These are phyloP conservation scores for Mercenaria mercenaria DNA, from an alignment of 1,140 invertebrate species.

Conservation along the genomic window DNA sequence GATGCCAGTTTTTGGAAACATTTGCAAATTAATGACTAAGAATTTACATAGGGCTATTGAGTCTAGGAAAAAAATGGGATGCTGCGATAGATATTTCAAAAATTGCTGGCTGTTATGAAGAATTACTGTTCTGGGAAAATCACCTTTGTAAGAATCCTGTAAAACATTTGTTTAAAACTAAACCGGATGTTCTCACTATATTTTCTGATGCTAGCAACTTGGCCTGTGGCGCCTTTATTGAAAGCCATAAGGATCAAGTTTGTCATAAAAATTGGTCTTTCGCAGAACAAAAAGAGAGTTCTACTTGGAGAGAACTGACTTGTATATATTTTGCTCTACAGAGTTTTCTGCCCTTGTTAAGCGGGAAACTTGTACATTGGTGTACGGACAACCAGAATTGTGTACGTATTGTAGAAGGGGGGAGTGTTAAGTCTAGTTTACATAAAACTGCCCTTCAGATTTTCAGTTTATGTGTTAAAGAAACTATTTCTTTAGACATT, in stretches of 20 bases:
- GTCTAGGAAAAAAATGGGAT: not conserved
- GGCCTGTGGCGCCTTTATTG: constrained; percentile 33
- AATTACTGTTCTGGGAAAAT: constrained; percentile 23
- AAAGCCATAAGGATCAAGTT: not conserved
- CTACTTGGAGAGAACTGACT: constrained; percentile 6
- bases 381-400: constrained; percentile 1
- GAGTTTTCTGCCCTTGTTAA: not conserved
- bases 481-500: constrained; percentile 23
- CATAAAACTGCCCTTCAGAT: constrained; percentile 28
- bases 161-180: not conserved
- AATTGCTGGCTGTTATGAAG: not conserved
- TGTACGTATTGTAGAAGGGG: not conserved
- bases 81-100: not conserved
- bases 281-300: not conserved
- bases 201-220: constrained; percentile 37
- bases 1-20: constrained; percentile 37
- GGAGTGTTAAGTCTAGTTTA: constrained; percentile 13
- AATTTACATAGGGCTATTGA: constrained; percentile 32
- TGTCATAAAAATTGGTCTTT: constrained; percentile 55
- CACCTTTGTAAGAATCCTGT: not conserved
- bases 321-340: constrained; percentile 15
- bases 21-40: constrained; percentile 43
- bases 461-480: constrained; percentile 23
- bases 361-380: not conserved
- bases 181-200: not conserved